Conservation (phyloP, 1,140 invertebrate species). For the Copidosoma floridanum region DNA sequence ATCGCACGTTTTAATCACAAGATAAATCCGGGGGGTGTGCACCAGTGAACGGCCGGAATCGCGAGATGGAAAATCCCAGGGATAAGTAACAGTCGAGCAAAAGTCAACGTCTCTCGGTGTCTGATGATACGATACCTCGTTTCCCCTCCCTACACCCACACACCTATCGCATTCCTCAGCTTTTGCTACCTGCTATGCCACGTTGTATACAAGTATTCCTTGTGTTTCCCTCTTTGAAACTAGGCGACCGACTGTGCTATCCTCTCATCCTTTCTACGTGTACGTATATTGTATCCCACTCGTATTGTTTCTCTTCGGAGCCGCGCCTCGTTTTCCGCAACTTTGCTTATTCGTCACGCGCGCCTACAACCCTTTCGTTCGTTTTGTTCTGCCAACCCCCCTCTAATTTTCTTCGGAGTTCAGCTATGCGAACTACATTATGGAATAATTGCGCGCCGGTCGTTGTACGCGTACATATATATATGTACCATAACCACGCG, state of each 20-base stretch:
- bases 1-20: slow-evolving; percentile 52
- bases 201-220: too few species aligned
- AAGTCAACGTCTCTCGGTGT: slow-evolving; percentile 34
- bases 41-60: slow-evolving; percentile 49
- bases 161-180: too few species aligned
- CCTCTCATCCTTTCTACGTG: too few species aligned
- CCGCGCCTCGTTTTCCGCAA: not conserved
- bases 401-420: slow-evolving; percentile 49
- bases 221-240: too few species aligned
- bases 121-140: slow-evolving; percentile 16
- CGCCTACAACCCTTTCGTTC: slow-evolving; percentile 6
- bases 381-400: too few species aligned
- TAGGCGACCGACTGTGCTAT: too few species aligned
- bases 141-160: too few species aligned
- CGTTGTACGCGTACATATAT: too few species aligned
- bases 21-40: slow-evolving; percentile 42
- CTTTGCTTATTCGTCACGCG: not conserved
- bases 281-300: not conserved
- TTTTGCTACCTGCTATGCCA: too few species aligned
- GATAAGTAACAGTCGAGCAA: slow-evolving; percentile 52
- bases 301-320: not conserved
- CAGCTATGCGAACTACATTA: slow-evolving; percentile 49
- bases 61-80: slow-evolving; percentile 50
- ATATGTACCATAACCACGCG: too few species aligned
- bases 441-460: slow-evolving; percentile 46